Evolutionary conservation across 2,113 vertebrate species (phyloP).

Genomic region (Sander vitreus): DNA sequence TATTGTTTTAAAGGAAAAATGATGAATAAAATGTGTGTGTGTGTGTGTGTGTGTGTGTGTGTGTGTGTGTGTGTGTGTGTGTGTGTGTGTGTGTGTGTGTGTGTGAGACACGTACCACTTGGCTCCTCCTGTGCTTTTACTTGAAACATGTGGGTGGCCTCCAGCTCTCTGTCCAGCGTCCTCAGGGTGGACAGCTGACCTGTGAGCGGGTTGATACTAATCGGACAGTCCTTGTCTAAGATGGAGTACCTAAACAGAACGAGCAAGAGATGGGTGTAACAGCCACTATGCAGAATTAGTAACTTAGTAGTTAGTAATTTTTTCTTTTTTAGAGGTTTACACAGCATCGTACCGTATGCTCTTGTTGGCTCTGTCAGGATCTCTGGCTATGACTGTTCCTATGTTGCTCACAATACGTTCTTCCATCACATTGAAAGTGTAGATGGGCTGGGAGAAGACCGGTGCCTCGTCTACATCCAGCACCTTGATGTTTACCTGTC

Average conservation of each 20-base stretch:
- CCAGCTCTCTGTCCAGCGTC: conserved; percentile 90
- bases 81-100: conserved; percentile 2
- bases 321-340: not conserved
- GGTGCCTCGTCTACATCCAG: conserved; percentile 93
- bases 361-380: conserved; percentile 85
- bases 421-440: conserved; percentile 87
- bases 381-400: conserved; percentile 85
- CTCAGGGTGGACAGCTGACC: conserved; percentile 87
- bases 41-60: not conserved
- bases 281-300: not conserved
- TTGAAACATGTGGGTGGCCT: conserved; percentile 86
- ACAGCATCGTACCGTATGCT: conserved; percentile 83
- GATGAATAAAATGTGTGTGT: conserved; percentile 50
- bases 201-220: conserved; percentile 76
- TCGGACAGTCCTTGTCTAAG: conserved; percentile 81
- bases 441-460: conserved; percentile 82
- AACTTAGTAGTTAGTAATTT: not conserved
- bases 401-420: conserved; percentile 78
- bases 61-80: conserved; percentile 3
- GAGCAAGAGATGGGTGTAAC: not conserved
- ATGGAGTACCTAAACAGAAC: conserved; percentile 87
- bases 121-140: conserved; percentile 90
- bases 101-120: conserved; percentile 74
- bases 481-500: conserved; percentile 84
- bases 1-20: conserved; percentile 61